Evolutionary conservation across 2,888 invertebrate genomes (phyloP).

Genomic region (Platycheirus rosarum): DNA sequence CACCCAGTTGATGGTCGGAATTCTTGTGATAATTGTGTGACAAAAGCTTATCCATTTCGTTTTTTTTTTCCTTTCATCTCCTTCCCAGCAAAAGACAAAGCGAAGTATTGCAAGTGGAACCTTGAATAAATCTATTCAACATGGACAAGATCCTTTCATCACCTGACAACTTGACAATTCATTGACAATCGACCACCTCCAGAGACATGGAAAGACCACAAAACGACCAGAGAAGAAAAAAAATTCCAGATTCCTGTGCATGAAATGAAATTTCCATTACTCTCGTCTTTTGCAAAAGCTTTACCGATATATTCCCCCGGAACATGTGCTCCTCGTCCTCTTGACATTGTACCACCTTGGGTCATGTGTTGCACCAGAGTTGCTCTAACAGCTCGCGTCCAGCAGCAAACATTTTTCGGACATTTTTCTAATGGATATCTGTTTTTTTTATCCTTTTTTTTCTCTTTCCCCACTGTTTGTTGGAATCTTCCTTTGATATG

Average conservation of each 20-base stretch:
- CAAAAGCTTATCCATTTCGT: slow-evolving; percentile 5
- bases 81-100: slow-evolving; percentile 12
- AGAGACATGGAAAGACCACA: slow-evolving; percentile 15
- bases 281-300: slow-evolving; percentile 53
- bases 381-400: slow-evolving; percentile 40
- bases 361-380: slow-evolving; percentile 49
- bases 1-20: slow-evolving; percentile 29
- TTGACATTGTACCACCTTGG: slow-evolving; percentile 59
- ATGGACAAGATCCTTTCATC: slow-evolving; percentile 47
- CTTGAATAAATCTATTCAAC: slow-evolving; percentile 30
- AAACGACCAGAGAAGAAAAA: slow-evolving; percentile 5
- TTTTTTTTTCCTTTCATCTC: slow-evolving; percentile 14
- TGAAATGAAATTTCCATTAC: slow-evolving; percentile 70
- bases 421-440: slow-evolving; percentile 71
- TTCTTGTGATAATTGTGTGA: slow-evolving; percentile 60
- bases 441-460: slow-evolving; percentile 18
- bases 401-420: slow-evolving; percentile 65
- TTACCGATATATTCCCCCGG: slow-evolving; percentile 45
- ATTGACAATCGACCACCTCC: slow-evolving; percentile 34
- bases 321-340: slow-evolving; percentile 63
- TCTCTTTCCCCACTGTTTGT: slow-evolving; percentile 12
- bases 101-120: slow-evolving; percentile 10
- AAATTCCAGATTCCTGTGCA: slow-evolving; percentile 51
- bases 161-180: slow-evolving; percentile 56
- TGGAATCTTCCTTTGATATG: slow-evolving; percentile 35